These are phyloP conservation scores for Periophthalmus magnuspinnatus DNA, from an alignment of 2,797 vertebrate genomes.

Conservation along the genomic window DNA sequence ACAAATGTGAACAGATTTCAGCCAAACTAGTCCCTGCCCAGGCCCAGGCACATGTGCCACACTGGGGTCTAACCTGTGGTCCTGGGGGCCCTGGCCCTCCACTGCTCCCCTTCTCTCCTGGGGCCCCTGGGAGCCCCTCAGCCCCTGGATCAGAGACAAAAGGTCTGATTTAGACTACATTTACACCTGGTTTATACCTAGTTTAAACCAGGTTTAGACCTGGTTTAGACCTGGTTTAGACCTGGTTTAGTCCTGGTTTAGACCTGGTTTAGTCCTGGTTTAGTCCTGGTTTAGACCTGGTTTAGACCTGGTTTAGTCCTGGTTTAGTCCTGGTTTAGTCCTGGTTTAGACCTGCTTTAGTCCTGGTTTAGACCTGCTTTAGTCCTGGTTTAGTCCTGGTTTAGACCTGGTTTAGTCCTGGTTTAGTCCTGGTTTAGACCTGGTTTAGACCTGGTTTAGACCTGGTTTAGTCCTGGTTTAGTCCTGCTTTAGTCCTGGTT, in stretches of 20 bases:
- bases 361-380: not conserved
- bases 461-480: too few species aligned
- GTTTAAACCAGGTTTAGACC: not conserved
- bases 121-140: constrained; percentile 38
- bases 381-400: not conserved
- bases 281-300: not conserved
- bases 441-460: not conserved
- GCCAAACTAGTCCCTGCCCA: too few species aligned
- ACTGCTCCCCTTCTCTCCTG: constrained; percentile 45
- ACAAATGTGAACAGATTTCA: too few species aligned
- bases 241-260: not conserved
- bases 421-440: not conserved
- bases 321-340: too few species aligned
- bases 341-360: too few species aligned
- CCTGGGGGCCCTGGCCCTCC: constrained; percentile 40
- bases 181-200: not conserved
- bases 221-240: not conserved
- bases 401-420: not conserved
- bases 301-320: not conserved
- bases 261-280: not conserved
- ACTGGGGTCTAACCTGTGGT: not conserved
- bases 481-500: too few species aligned
- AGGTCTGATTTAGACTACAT: not conserved
- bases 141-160: not conserved
- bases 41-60: not conserved